Evolutionary conservation across 2,888 invertebrate genomes (phyloP), one percentile per base, ranked within the genome.

Genomic region (Germaria angustata): DNA sequence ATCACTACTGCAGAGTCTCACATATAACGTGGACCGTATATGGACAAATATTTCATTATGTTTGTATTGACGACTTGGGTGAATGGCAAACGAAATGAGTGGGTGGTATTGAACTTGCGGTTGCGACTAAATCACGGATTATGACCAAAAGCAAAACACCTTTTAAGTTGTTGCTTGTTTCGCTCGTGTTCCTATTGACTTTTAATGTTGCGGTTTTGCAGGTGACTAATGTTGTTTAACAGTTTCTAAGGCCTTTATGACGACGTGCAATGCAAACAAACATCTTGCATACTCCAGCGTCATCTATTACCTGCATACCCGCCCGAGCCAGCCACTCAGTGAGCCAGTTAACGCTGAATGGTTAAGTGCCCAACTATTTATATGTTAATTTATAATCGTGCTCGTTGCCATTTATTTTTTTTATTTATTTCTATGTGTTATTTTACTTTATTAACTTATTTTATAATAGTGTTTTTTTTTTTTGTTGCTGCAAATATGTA

Each of bases 31-130:
- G n/a, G n/a, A n/a, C n/a, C n/a, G n/a, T n/a, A n/a, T n/a, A 17
- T 28, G 39, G 24, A 41, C n/a, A 53, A 36, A 41, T 41, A 17
- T 24, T 75, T 32, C 28, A 39, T 34, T 68, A n/a, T n/a, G 13
- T 41, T 17, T 41, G 68, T 61, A 49, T 22, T 69, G 53, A 34
- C 6, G 44, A 11, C 53, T 69, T 34, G 69, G 72, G 79, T 79
- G 57, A 72, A 79, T 79, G 79, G 79, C 36, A 57, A 57, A 5
- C 49, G 36, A 32, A 79, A 17, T 36, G 66, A 75, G 81, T 78
- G 81, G 81, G 81, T 82, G 78, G 73, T 79, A 75, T 75, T 82
- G 78, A 79, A 82, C 81, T 82, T 82, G 81, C 69, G 81, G 79
- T 82, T 75, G 71, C 65, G 51, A 51, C 51, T 59, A 79, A 75